phyloP scores from a whole-genome alignment of 2,797 vertebrate species.

The Enteromius paludinosus region DNA sequence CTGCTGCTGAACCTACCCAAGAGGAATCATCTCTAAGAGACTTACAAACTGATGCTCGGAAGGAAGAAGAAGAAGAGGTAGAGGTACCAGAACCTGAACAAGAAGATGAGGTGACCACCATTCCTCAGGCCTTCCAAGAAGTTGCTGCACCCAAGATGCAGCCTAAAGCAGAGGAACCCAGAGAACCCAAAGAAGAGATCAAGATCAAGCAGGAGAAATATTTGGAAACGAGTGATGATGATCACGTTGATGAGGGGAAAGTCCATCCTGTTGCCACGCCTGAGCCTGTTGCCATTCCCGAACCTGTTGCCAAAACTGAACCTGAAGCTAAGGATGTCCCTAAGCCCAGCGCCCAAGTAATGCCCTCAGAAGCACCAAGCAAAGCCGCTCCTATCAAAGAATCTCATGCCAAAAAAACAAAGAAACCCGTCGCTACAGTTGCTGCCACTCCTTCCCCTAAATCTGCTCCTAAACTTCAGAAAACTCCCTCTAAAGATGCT shows the following conservation, averaged over 20 bases:
- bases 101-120: slow-evolving; percentile 31
- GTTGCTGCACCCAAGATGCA: slow-evolving; percentile 19
- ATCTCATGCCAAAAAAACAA: slow-evolving; percentile 44
- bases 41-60: slow-evolving; percentile 23
- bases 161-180: slow-evolving; percentile 22
- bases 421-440: slow-evolving; percentile 45
- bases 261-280: slow-evolving; percentile 23
- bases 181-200: slow-evolving; percentile 18
- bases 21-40: slow-evolving; percentile 30
- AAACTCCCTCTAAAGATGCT: slow-evolving; percentile 63
- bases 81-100: slow-evolving; percentile 45
- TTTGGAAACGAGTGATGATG: slow-evolving; percentile 56
- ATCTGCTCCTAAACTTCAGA: slow-evolving; percentile 60
- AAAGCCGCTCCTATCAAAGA: slow-evolving; percentile 48
- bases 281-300: slow-evolving; percentile 6
- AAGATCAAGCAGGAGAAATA: slow-evolving; percentile 46
- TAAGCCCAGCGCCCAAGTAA: slow-evolving; percentile 41
- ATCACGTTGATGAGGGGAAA: slow-evolving; percentile 36
- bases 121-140: slow-evolving; percentile 32
- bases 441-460: slow-evolving; percentile 54
- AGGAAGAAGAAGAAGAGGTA: slow-evolving; percentile 7
- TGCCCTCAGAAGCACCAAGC: slow-evolving; percentile 18
- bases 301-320: not conserved
- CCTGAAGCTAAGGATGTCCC: slow-evolving; percentile 15
- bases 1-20: slow-evolving; percentile 32